Evolutionary conservation across 2,113 vertebrate genomes (phyloP), one percentile per base, ranked within the genome.

Genomic region (Bagarius yarrelli): DNA sequence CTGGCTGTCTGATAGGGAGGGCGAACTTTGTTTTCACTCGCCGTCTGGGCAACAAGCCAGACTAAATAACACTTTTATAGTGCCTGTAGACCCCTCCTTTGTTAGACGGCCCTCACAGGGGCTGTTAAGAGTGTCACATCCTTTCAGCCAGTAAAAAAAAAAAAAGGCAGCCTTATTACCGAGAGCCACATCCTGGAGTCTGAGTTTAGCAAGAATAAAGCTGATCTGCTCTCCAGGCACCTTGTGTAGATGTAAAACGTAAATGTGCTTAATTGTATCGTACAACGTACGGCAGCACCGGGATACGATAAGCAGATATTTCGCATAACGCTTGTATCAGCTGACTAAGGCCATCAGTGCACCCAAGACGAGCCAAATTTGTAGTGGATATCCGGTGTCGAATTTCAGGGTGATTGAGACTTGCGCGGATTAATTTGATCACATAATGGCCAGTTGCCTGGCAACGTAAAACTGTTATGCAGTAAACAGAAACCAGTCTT

Each of bases 401-500:
- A 44, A 81, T 84, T 84, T 85, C 84, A 59, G 60, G 23, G 55
- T 81, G 82, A 78, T 83, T 87, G 81, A 87, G 78, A 81, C 67
- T 47, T 88, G 79, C 89, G 87, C 88, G 88, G 88, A 93, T 91
- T 87, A 85, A 84, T 90, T 76, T 2, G 71, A 89, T 87, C 81
- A 88, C 55, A 14, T 72, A 84, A 81, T 72, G 23, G 80, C 50
- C 78, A 70, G 91, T 90, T 90, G 40, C 92, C 86, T 86, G 83
- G 93, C 92, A 92, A 93, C 91, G 81, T 85, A 88, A 47, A 91
- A 85, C 79, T 88, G 89, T 92, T 91, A 89, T 88, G 84, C 70
- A 83, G 86, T 89, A 91, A 91, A 91, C 90, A 92, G 88, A 90
- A 88, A 87, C 84, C 85, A 85, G 85, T 85, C 84, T 84, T 87